Percentiles rank a stretch among this genome's conserved stretches.
These are phyloP conservation scores for Tauraco erythrolophus DNA, from an alignment of 2,113 vertebrate species.

Conservation along the genomic window DNA sequence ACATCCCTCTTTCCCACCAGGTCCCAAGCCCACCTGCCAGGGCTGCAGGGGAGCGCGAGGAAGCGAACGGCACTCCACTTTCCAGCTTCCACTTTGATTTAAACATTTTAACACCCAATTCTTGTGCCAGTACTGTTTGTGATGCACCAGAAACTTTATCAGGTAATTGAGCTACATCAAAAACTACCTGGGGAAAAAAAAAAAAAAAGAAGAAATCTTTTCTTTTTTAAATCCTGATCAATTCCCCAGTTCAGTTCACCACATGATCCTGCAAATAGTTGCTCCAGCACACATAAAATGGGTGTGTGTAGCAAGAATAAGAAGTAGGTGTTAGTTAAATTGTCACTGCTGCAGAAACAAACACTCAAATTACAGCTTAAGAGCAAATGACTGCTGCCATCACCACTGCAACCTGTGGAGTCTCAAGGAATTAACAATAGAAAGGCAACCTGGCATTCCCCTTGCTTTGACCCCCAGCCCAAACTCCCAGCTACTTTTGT, in stretches of 20 bases:
- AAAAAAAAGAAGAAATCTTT: background rate
- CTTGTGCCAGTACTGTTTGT: background rate
- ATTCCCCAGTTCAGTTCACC: background rate
- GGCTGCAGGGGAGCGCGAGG: background rate
- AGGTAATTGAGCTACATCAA: background rate
- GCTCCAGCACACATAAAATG: background rate
- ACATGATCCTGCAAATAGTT: background rate
- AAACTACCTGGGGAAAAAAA: background rate
- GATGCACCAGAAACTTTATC: background rate
- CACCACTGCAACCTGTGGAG: background rate
- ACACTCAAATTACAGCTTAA: slow-evolving; percentile 44
- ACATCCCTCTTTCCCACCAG: background rate
- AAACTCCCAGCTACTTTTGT: background rate
- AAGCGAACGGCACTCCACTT: background rate
- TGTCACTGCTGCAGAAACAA: slow-evolving; percentile 17
- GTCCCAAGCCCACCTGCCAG: background rate
- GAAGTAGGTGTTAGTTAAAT: slow-evolving; percentile 36
- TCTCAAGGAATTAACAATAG: background rate
- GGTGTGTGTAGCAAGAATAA: slow-evolving; percentile 2
- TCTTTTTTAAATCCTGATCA: background rate
- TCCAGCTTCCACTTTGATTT: background rate
- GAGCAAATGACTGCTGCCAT: slow-evolving; percentile 7
- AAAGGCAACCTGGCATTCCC: background rate
- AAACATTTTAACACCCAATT: background rate
- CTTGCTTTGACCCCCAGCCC: background rate